These are phyloP conservation scores for Julus scanicus DNA, from an alignment of 2,888 invertebrate genomes.

Conservation along the genomic window DNA sequence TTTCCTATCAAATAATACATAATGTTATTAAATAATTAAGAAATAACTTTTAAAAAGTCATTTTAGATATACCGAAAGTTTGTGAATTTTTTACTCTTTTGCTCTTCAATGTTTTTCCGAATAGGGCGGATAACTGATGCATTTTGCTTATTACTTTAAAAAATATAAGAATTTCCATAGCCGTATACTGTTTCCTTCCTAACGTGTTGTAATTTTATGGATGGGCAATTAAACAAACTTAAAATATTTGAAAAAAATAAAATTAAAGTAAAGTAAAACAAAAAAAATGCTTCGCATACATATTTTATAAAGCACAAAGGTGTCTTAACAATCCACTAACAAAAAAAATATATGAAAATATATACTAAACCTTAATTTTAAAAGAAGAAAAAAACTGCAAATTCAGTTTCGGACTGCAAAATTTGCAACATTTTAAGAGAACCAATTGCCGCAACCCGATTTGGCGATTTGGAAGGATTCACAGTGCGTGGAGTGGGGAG, in stretches of 20 bases:
- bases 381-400: constrained; percentile 7
- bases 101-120: no score
- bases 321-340: constrained; percentile 38
- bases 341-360: constrained; percentile 26
- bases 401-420: neutral
- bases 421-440: neutral
- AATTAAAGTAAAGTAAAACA: neutral
- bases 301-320: neutral
- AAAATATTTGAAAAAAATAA: neutral
- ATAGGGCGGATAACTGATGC: no score
- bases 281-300: neutral
- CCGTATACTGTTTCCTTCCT: neutral
- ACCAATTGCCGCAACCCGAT: neutral
- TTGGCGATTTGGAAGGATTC: constrained; percentile 36
- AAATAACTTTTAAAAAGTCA: no score
- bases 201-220: neutral
- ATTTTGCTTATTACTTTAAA: no score
- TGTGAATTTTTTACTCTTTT: no score
- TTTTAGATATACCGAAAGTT: no score
- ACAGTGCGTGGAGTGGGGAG: neutral
- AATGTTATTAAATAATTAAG: no score
- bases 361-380: neutral
- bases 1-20: no score
- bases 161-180: no score
- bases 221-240: neutral